A percentile compares a stretch with the other conserved stretches of the same genome.
phyloP scores from a whole-genome alignment of 2,888 invertebrate genomes.

The Drosophila birchii region DNA sequence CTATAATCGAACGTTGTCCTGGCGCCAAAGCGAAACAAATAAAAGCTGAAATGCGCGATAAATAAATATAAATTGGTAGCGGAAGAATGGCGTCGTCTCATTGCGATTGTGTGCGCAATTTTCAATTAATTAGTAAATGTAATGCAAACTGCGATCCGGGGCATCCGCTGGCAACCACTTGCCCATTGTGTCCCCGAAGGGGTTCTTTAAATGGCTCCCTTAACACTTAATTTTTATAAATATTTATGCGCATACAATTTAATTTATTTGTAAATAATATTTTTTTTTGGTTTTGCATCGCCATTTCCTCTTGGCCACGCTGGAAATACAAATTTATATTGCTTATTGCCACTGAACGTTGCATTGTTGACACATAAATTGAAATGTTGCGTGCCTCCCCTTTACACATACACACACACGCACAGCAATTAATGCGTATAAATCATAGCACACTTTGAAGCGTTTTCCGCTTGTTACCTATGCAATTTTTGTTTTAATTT shows the following conservation, averaged over 20 bases:
- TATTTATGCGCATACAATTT: constrained; percentile 75
- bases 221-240: constrained; percentile 80
- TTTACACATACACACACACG: constrained; percentile 1
- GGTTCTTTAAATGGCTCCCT: constrained; percentile 66
- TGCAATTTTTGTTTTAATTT: constrained; percentile 71
- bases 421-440: constrained; percentile 63
- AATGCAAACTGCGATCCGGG: constrained; percentile 55
- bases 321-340: constrained; percentile 58
- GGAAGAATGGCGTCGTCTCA: constrained; percentile 65
- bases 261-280: constrained; percentile 70
- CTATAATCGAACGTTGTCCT: constrained; percentile 17
- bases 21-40: constrained; percentile 26
- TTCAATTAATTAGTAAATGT: constrained; percentile 79
- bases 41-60: constrained; percentile 47
- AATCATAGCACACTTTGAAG: constrained; percentile 68
- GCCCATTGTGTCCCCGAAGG: constrained; percentile 17
- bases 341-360: constrained; percentile 58
- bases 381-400: constrained; percentile 62
- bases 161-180: constrained; percentile 1
- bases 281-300: constrained; percentile 60
- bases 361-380: constrained; percentile 78
- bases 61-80: constrained; percentile 76
- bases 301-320: constrained; percentile 48
- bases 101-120: constrained; percentile 69
- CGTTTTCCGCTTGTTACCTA: constrained; percentile 74